phyloP scores from a whole-genome alignment of 1,140 invertebrate genomes.

The Anastatus disparis region DNA sequence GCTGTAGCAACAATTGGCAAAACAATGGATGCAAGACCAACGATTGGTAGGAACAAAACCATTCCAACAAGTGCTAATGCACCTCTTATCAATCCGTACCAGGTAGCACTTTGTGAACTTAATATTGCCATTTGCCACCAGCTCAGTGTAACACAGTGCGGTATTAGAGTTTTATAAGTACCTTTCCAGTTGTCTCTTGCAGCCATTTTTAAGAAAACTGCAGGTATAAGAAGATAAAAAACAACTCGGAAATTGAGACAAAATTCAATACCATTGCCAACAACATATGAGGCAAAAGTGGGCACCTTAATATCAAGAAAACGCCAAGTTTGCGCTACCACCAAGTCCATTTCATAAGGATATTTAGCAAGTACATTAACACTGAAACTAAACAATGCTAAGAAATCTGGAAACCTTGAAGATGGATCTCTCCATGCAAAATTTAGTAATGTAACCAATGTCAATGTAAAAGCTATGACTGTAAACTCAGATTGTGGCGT shows the following conservation, averaged over 20 bases:
- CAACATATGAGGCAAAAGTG: constrained; percentile 82
- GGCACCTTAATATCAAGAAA: constrained; percentile 83
- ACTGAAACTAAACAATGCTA: constrained; percentile 81
- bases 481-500: constrained; percentile 86
- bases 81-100: constrained; percentile 80
- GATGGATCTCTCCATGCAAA: constrained; percentile 71
- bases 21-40: constrained; percentile 78
- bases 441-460: constrained; percentile 78
- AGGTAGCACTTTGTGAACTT: constrained; percentile 82
- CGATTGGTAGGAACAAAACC: constrained; percentile 79
- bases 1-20: constrained; percentile 78
- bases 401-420: constrained; percentile 73
- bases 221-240: constrained; percentile 80
- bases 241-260: constrained; percentile 83
- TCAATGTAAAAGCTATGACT: constrained; percentile 76
- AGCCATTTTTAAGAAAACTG: constrained; percentile 79
- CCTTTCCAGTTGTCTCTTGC: constrained; percentile 80
- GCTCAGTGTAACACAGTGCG: constrained; percentile 86
- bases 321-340: constrained; percentile 81
- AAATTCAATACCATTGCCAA: constrained; percentile 85
- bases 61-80: constrained; percentile 81
- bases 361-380: constrained; percentile 85
- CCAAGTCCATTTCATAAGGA: constrained; percentile 83
- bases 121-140: constrained; percentile 87
- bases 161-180: constrained; percentile 79